Conservation (phyloP, 2,797 vertebrate genomes). For the Coluber constrictor region DNA sequence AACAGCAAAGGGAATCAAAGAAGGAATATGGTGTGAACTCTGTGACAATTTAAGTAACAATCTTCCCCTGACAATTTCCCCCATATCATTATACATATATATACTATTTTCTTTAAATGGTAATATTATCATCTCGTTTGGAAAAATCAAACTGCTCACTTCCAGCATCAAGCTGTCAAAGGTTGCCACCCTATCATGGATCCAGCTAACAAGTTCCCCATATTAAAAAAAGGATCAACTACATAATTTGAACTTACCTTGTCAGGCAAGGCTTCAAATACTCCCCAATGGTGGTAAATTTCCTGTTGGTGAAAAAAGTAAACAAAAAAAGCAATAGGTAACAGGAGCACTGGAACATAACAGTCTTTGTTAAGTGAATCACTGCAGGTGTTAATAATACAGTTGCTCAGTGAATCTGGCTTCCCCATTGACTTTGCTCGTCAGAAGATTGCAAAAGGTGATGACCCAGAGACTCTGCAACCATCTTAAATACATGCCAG, state of each 20-base stretch:
- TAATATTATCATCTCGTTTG: conserved; percentile 55
- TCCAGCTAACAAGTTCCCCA: conserved; percentile 70
- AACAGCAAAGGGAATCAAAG: conserved; percentile 69
- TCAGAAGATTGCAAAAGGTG: background rate
- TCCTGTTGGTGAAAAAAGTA: conserved; percentile 37
- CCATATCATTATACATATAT: conserved; percentile 58
- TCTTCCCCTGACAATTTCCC: background rate
- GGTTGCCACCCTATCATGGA: conserved; percentile 63
- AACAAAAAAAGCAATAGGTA: conserved; percentile 54
- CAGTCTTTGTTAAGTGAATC: background rate
- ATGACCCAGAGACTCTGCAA: background rate
- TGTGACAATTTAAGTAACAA: conserved; percentile 56
- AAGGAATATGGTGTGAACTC: conserved; percentile 69
- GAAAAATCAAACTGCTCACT: conserved; percentile 68
- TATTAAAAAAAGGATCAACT: conserved; percentile 61
- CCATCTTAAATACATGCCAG: background rate
- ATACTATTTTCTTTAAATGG: conserved; percentile 62
- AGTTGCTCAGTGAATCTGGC: background rate
- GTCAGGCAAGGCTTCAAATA: conserved; percentile 71
- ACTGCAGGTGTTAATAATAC: background rate
- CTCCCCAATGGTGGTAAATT: conserved; percentile 66
- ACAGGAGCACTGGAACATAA: conserved; percentile 1
- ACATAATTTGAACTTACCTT: conserved; percentile 72
- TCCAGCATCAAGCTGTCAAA: conserved; percentile 73
- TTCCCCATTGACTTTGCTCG: background rate